Percentiles rank a stretch among this genome's conserved stretches.
phyloP scores from a whole-genome alignment of 2,113 vertebrate species.

The Puntigrus tetrazona region DNA sequence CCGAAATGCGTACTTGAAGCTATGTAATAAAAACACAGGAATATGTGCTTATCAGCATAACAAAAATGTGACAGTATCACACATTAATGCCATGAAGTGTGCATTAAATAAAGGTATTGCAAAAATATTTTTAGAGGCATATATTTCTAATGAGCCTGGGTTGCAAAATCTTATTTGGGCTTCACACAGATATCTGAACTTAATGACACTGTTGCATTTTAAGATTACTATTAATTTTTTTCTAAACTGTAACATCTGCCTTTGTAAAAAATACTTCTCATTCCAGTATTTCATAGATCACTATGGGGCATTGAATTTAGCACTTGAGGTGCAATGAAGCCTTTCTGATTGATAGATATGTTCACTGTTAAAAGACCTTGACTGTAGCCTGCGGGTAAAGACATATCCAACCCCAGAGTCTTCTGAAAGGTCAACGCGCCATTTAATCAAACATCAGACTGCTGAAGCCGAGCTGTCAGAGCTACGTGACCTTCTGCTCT shows the following conservation, averaged over 20 bases:
- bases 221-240: background rate
- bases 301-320: conserved; percentile 19
- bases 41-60: no score
- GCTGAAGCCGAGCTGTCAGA: conserved; percentile 61
- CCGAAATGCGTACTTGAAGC: no score
- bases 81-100: no score
- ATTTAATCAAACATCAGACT: conserved; percentile 77
- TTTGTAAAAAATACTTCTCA: background rate
- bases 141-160: no score
- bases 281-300: background rate
- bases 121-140: no score
- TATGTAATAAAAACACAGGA: no score
- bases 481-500: conserved; percentile 58
- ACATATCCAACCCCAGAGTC: conserved; percentile 65
- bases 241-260: background rate
- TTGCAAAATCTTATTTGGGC: background rate
- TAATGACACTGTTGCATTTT: background rate
- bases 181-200: background rate
- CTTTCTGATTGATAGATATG: conserved; percentile 30
- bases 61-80: no score
- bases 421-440: conserved; percentile 73
- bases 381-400: conserved; percentile 63
- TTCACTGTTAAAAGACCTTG: conserved; percentile 40
- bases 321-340: conserved; percentile 7
- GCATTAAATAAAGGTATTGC: no score